Base-by-base conservation (phyloP, 2,888 invertebrate genomes). In the Desoria tigrina region DNA sequence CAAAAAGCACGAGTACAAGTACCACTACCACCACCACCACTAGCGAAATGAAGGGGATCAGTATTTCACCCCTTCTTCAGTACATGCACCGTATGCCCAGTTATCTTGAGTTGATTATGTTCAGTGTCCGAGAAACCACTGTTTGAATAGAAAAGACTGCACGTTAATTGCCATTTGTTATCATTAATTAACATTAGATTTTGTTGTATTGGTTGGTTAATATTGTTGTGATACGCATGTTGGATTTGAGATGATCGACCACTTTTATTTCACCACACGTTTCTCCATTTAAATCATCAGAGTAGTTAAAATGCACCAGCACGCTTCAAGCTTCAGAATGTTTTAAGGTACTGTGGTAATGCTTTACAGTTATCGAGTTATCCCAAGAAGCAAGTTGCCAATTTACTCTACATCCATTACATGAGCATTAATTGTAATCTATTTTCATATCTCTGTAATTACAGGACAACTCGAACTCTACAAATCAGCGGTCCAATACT, bases 1-100 rank as follows among this genome's bases (percentile, higher is more conserved):
- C 42, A 53, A 58, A 57, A 26, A 24, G 37, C 18, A 24, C 39
- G 11, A 21, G 37, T 62, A 63, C 42, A 21, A 14, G 18, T 24
- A 32, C 28, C 45, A 16, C 45, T 54, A 50, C 57, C 32, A 42
- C 56, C 18, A 55, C 58, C 11, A 42, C 45, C 32, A 37, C 54
- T 50, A 67, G 59, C 65, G 70, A 70, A 63, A 63, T 70, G 23
- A 70, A 65, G 56, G 65, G 61, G 6, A 37, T 71, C 42, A 70
- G 68, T 51, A 65, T 76, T 59, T 69, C 71, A 61, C 72, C 74
- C 39, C 66, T 76, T 45, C 68, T 76, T 54, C 71, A 73, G 59
- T 72, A 76, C 63, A 61, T 74, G 64, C 72, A 74, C 65, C 65
- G 74, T 65, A 76, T 76, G 76, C 74, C 76, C 37, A 71, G 69